Percentiles rank a stretch among this genome's conserved stretches.
phyloP scores from a whole-genome alignment of 2,113 vertebrate genomes.

The Piliocolobus tephrosceles region DNA sequence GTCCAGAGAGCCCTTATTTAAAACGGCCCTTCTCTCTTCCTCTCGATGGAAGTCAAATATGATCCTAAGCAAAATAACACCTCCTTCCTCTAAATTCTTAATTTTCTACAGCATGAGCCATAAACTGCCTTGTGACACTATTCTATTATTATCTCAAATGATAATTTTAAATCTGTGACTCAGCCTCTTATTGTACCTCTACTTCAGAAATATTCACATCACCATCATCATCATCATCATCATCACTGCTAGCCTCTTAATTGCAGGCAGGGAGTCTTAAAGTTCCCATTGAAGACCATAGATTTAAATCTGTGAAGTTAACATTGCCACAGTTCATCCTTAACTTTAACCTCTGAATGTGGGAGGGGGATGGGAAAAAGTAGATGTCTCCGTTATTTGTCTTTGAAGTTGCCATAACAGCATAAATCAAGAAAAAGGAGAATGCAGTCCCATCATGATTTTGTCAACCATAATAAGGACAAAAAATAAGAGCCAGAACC shows the following conservation, averaged over 20 bases:
- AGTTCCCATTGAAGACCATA: neutral
- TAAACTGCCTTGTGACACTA: neutral
- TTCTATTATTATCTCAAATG: neutral
- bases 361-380: neutral
- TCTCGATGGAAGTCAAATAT: neutral
- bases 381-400: neutral
- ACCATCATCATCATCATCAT: neutral
- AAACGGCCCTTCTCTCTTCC: neutral
- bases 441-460: neutral
- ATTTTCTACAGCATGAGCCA: neutral
- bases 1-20: neutral
- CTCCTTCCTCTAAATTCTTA: neutral
- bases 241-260: neutral
- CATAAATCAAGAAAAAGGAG: neutral
- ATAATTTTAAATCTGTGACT: constrained; percentile 3
- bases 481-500: constrained; percentile 1
- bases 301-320: neutral
- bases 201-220: neutral
- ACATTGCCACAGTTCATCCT: neutral
- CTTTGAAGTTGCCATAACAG: neutral
- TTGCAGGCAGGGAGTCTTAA: neutral
- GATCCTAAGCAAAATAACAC: neutral
- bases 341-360: neutral
- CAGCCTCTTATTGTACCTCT: neutral
- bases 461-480: neutral